Base-by-base conservation (phyloP, 1,140 invertebrate species). In the fruit fly (Drosophila melanogaster) region DNA sequence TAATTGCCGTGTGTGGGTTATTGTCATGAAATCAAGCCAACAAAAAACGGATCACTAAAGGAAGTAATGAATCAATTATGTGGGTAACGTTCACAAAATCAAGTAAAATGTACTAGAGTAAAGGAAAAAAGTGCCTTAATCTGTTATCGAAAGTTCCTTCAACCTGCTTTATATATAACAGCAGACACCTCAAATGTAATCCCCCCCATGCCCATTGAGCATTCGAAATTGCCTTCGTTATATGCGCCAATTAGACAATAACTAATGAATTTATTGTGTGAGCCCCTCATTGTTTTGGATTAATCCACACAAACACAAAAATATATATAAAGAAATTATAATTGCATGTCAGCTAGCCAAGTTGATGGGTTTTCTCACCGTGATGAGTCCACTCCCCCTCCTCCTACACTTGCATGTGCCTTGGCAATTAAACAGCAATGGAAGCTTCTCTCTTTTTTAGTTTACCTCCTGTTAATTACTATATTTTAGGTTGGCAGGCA, bases 201-300 rank as follows among this genome's bases (percentile, higher is more conserved):
- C 37, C 56, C 43, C 55, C 55, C 30, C 43, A 44, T 50, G 26
- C 41, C 38, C 37, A 30, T 40, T 55, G 37, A 53, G 35, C 56
- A 58, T 49, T 73, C 40, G 50, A 79, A 83, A 83, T 87, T 70
- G 84, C 62, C 62, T 79, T 86, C 83, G 83, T 86, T 86, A 87
- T 86, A 86, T 86, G 81, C 83, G 62, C 75, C 84, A 87, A 86
- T 86, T 86, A 86, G 66, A 86, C 83, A 87, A 89, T 81, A 89
- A 79, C 75, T 86, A 87, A 86, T 86, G 83, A 81, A 86, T 83
- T 81, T 81, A 87, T 87, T 84, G 76, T 84, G 64, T 79, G 70
- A 71, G 79, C 75, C 7, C 33, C 61, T 57, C 55, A 33, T 41
- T 56, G 59, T 40, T 37, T 46, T 47, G 47, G 46, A 24, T 67